Evolutionary conservation across 2,888 invertebrate species (phyloP), one percentile per base, ranked within the genome.

Genomic region (Parascotia fuliginaria): DNA sequence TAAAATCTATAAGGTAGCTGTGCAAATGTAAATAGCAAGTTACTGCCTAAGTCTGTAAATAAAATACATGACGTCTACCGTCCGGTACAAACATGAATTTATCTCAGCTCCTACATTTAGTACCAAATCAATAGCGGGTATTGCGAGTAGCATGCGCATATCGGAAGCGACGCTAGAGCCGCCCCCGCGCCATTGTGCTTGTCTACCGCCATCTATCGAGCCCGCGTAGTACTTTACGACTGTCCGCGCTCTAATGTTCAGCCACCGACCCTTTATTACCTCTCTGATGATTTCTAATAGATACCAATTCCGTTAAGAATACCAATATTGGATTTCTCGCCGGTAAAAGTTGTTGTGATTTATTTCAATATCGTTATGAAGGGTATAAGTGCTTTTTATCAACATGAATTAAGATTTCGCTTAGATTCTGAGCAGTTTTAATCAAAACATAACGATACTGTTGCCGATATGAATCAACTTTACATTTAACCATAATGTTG

Each of bases 131-230:
- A 76, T 74, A 74, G 52, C 49, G 43, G 41, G 56, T n/a, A 33
- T 43, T 31, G 31, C 29, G 1, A 42, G 55, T 51, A 56, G 55
- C 55, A 68, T 60, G 34, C 44, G 56, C 46, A 56, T 73, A 60
- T 68, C 55, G 41, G 51, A 57, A 60, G 60, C 61, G 52, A 42
- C 46, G 65, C 59, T 57, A 59, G 60, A 31, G 46, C 75, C 85
- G 84, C 87, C 86, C 81, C 81, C 87, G 72, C 80, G 52, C 81
- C 66, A 85, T 86, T 86, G 85, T 86, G 62, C 60, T 61, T 60
- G 42, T 52, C 47, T 63, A 67, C 71, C 68, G 77, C 76, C 82
- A 76, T 79, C 82, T 80, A 74, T 69, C 76, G 75, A 49, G 51
- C 60, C 43, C 39, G 48, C 45, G 37, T 53, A 22, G 61, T 75